Percentiles rank a stretch among this genome's conserved stretches.
Conservation (phyloP, 2,888 invertebrate species). For the Sepiola atlantica region DNA sequence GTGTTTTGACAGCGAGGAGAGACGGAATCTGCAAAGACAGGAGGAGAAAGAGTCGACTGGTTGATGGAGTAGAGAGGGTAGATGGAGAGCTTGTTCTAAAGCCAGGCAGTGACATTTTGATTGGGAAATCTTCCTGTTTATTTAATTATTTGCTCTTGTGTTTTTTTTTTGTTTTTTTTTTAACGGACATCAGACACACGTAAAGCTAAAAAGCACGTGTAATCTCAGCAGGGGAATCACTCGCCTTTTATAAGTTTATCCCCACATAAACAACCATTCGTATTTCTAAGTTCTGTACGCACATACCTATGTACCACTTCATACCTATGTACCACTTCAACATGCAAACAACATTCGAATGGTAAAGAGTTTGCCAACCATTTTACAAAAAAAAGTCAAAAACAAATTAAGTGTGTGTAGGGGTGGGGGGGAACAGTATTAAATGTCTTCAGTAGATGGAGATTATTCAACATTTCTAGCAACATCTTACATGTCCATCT, state of each 20-base stretch:
- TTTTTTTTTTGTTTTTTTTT: too few species aligned
- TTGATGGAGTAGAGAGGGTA: background rate
- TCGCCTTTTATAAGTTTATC: background rate
- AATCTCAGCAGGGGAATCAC: conserved; percentile 16
- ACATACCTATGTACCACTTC: background rate
- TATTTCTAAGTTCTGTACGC: background rate
- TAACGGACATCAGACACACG: background rate
- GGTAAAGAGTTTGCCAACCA: background rate
- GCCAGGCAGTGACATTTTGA: too few species aligned
- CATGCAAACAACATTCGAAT: background rate
- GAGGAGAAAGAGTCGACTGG: background rate
- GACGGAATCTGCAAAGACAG: background rate
- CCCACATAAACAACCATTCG: background rate
- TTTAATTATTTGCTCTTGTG: background rate
- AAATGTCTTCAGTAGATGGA: too few species aligned
- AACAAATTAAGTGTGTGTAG: too few species aligned
- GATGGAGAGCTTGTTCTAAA: background rate
- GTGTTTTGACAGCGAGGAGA: background rate
- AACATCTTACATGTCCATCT: too few species aligned
- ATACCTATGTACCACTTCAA: background rate
- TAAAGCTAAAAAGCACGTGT: background rate
- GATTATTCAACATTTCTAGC: too few species aligned
- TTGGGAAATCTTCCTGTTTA: background rate
- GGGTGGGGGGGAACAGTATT: too few species aligned
- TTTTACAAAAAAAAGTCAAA: background rate